Base-by-base conservation (phyloP, 2,113 vertebrate genomes). In the Gnathonemus echidnorhynchus region DNA sequence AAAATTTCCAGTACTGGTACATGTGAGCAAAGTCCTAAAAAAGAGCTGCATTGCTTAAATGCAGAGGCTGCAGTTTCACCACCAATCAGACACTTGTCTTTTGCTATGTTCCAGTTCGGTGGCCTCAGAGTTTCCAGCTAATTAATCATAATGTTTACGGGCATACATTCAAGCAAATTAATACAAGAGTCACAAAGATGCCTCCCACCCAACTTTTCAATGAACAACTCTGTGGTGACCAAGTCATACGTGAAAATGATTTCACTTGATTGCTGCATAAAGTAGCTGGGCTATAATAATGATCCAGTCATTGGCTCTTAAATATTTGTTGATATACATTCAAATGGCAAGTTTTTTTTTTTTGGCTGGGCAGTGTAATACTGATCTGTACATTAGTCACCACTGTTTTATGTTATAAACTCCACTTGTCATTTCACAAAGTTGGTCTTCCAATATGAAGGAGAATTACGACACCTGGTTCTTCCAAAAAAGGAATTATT, bases 101-200 rank as follows among this genome's bases (percentile, higher is more conserved):
- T 70, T 17, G 46, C 35, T 21, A 27, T 21, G 35, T 74, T 87
- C 56, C 83, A 66, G 70, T 74, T 90, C 84, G 52, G 52, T 70
- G n/a, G 53, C 45, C 31, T 56, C 58, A 19, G 50, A 45, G 31
- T 90, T 90, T 85, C 45, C 85, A 87, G 52, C 45, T 70, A 53
- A 46, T 53, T 86, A n/a, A 56, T 42, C 17, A 21, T 53, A 48
- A 27, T 90, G 39, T 77, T n/a, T 56, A 56, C 9, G 27, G 53
- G 52, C 49, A 58, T 86, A 46, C 83, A 70, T 86, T 90, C 58
- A 90, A 19, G 15, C 62, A 87, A 90, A 90, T 39, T 24, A 70
- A 87, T 87, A 74, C 3, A 62, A 27, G 27, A 87, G 15, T 21
- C 46, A 89, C 27, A 27, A 31, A 21, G 48, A 27, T 27, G 42